These are phyloP conservation scores for Phyto melanocephala DNA, from an alignment of 2,888 invertebrate species.

Conservation along the genomic window DNA sequence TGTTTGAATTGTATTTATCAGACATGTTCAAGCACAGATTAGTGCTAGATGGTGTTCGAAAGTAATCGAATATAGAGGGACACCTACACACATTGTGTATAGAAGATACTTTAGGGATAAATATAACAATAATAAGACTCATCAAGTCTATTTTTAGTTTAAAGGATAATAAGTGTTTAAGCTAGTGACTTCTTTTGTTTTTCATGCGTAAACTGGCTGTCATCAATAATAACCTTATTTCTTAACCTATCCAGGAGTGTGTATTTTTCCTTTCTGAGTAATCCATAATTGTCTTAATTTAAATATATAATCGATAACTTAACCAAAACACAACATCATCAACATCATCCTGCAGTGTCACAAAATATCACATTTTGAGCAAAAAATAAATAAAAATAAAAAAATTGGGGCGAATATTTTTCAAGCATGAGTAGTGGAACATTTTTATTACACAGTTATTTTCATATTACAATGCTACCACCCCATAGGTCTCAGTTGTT, in stretches of 20 bases:
- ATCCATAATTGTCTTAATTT: too few species aligned
- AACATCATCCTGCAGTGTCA: constrained; percentile 51
- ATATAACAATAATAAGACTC: too few species aligned
- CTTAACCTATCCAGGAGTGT: too few species aligned
- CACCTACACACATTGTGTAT: too few species aligned
- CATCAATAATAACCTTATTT: too few species aligned
- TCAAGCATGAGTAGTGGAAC: not conserved
- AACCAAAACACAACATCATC: constrained; percentile 18
- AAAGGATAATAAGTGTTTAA: too few species aligned
- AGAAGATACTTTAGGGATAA: too few species aligned
- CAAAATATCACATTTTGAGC: constrained; percentile 41
- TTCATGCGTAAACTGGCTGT: too few species aligned
- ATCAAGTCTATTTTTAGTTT: too few species aligned
- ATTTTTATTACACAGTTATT: not conserved
- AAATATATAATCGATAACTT: not conserved
- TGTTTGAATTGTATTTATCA: constrained; percentile 1
- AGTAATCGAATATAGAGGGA: constrained; percentile 11
- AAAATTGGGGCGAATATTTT: not conserved
- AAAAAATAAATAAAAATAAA: too few species aligned
- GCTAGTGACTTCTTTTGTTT: too few species aligned
- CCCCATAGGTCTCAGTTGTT: constrained; percentile 54
- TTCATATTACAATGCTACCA: not conserved
- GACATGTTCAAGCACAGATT: not conserved
- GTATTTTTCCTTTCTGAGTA: too few species aligned
- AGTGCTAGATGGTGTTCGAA: not conserved